A percentile compares a stretch with the other conserved stretches of the same genome.
phyloP scores from a whole-genome alignment of 2,797 vertebrate genomes.

The Denticeps clupeoides region DNA sequence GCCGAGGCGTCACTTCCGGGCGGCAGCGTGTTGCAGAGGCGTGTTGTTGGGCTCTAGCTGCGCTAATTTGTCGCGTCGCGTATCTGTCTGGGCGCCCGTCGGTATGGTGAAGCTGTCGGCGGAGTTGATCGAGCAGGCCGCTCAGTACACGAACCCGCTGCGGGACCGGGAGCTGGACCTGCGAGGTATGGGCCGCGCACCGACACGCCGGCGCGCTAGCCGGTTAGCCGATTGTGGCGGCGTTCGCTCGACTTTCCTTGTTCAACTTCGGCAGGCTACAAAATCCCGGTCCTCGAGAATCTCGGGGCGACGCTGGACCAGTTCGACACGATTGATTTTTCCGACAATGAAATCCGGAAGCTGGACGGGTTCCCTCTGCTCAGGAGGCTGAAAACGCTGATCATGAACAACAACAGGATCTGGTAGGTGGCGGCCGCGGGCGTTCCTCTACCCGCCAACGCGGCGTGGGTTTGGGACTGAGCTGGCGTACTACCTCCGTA shows the following conservation, averaged over 20 bases:
- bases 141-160: conserved; percentile 86
- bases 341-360: conserved; percentile 91
- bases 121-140: conserved; percentile 87
- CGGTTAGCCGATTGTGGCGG: no score
- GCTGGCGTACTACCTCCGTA: no score
- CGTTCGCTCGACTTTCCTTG: not conserved
- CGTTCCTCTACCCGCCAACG: no score
- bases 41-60: not conserved
- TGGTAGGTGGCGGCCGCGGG: conserved; percentile 69
- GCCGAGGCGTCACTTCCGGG: conserved; percentile 6
- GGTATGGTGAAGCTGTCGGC: conserved; percentile 89
- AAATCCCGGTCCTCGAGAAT: conserved; percentile 93
- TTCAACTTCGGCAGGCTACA: conserved; percentile 66
- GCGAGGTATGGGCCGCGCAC: conserved; percentile 56
- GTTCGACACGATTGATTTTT: conserved; percentile 92
- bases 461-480: no score
- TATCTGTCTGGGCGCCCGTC: not conserved
- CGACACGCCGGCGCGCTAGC: not conserved
- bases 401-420: conserved; percentile 93
- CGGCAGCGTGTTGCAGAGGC: conserved; percentile 25
- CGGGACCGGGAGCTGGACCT: conserved; percentile 83
- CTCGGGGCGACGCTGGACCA: conserved; percentile 90
- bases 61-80: not conserved
- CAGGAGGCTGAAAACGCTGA: conserved; percentile 75
- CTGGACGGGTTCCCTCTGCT: conserved; percentile 88